These are phyloP conservation scores for Tragopan temminckii DNA, from an alignment of 2,797 vertebrate genomes.

Conservation along the genomic window DNA sequence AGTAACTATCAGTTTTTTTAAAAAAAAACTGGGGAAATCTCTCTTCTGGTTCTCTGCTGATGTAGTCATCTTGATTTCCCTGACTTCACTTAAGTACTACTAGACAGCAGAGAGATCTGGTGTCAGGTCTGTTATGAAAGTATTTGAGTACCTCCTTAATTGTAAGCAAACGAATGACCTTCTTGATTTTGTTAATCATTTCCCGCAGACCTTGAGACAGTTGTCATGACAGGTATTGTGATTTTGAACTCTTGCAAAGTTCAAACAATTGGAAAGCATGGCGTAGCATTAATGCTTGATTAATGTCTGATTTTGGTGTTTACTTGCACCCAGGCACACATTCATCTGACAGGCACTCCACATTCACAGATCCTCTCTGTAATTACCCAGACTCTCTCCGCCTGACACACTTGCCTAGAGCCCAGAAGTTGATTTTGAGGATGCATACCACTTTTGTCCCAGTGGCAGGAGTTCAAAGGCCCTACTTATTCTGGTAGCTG, in stretches of 20 bases:
- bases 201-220: background rate
- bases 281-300: background rate
- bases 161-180: background rate
- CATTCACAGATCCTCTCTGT: background rate
- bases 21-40: background rate
- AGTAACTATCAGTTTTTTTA: conserved; percentile 30
- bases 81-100: background rate
- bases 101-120: background rate
- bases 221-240: background rate
- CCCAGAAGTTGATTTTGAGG: rapidly evolving
- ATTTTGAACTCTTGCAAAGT: background rate
- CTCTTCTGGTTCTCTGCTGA: background rate
- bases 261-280: background rate
- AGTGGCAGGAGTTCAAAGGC: background rate
- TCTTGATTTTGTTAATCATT: background rate
- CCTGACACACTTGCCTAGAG: rapidly evolving
- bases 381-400: background rate
- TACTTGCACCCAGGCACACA: background rate
- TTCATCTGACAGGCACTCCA: background rate
- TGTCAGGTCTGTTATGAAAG: conserved; percentile 4
- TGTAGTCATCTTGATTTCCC: background rate
- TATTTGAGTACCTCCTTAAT: background rate
- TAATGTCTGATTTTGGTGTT: rapidly evolving
- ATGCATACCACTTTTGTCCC: background rate
- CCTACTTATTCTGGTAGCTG: background rate